Percentiles rank a stretch among this genome's conserved stretches.
Evolutionary conservation across 2,888 invertebrate species (phyloP).

Genomic region (Nomada fabriciana): DNA sequence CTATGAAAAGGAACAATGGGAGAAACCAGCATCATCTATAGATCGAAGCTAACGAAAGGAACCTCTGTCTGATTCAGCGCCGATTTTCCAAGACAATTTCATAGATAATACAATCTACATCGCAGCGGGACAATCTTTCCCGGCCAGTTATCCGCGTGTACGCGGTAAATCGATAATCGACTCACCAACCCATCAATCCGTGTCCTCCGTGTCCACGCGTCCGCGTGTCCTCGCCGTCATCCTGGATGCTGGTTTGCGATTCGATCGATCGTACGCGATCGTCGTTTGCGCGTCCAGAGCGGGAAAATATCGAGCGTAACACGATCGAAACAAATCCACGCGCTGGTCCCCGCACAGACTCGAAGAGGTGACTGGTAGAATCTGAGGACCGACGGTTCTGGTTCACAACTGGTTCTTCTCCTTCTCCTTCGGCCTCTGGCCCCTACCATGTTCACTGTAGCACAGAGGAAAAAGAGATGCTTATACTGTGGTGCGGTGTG

Average conservation of each 20-base stretch:
- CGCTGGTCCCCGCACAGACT: slow-evolving; percentile 70
- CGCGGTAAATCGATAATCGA: slow-evolving; percentile 15
- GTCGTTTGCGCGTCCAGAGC: background rate
- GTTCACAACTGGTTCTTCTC: slow-evolving; percentile 75
- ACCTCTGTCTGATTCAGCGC: slow-evolving; percentile 6
- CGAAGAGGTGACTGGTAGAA: slow-evolving; percentile 76
- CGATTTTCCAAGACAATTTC: slow-evolving; percentile 51
- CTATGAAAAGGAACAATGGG: too few species aligned
- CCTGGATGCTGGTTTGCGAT: background rate
- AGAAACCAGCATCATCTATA: background rate
- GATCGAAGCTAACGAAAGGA: background rate
- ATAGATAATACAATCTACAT: background rate
- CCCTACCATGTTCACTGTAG: slow-evolving; percentile 64
- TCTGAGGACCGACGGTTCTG: slow-evolving; percentile 76
- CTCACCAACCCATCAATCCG: slow-evolving; percentile 50
- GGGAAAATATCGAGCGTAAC: slow-evolving; percentile 31
- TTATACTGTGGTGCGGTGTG: slow-evolving; percentile 34
- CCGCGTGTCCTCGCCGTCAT: slow-evolving; percentile 40
- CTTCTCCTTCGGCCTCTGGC: slow-evolving; percentile 72
- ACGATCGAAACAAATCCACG: slow-evolving; percentile 56
- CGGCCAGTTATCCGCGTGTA: slow-evolving; percentile 40
- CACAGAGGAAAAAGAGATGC: slow-evolving; percentile 63
- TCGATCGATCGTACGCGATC: slow-evolving; percentile 18
- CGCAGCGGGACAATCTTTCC: background rate
- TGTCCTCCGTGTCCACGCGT: slow-evolving; percentile 26